Conservation (phyloP, 2,888 invertebrate species). For the Callinectes sapidus region DNA sequence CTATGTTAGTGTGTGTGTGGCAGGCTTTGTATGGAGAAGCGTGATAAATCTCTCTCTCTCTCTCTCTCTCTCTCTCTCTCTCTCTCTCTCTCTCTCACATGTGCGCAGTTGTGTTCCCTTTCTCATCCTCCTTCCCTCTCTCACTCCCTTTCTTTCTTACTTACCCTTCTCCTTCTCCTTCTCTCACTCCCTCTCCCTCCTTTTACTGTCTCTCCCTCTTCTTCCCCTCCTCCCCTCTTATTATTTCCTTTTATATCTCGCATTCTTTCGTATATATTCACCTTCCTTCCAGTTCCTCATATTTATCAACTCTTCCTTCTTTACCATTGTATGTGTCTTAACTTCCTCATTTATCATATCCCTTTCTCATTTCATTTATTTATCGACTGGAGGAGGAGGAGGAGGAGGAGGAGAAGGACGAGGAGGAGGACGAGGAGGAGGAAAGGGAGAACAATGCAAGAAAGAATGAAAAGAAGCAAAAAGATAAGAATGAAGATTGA, state of each 20-base stretch:
- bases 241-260: no score
- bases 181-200: neutral
- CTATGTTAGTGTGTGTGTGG: neutral
- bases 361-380: neutral
- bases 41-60: neutral
- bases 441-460: neutral
- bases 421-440: neutral
- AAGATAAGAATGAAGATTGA: neutral
- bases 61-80: slow-evolving; percentile 1
- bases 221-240: no score
- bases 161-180: neutral
- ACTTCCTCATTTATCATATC: neutral
- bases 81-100: neutral
- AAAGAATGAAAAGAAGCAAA: neutral
- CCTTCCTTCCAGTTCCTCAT: neutral
- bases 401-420: neutral
- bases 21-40: neutral
- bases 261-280: no score
- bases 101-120: neutral
- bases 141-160: neutral
- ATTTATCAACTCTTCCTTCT: neutral
- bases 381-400: neutral
- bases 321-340: neutral
- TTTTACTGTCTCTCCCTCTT: neutral
- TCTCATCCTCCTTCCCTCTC: neutral